Percentiles rank a stretch among this genome's conserved stretches.
Conservation (phyloP, 1,140 invertebrate genomes). For the Drosophila lacteicornis region DNA sequence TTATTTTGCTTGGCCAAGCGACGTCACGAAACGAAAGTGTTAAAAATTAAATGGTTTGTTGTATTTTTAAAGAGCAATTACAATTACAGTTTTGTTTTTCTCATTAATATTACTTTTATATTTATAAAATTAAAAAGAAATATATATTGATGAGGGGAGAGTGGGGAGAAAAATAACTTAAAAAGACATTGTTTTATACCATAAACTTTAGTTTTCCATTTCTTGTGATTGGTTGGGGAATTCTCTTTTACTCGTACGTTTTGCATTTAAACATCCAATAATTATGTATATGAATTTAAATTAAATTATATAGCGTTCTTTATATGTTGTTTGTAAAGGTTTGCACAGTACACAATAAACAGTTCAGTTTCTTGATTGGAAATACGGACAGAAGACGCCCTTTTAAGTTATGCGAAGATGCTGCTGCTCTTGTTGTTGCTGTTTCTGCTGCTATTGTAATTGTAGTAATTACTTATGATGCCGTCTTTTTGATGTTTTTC, state of each 20-base stretch:
- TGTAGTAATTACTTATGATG: constrained; percentile 37
- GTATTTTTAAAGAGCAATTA: constrained; percentile 78
- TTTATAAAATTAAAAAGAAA: constrained; percentile 83
- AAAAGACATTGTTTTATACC: constrained; percentile 76
- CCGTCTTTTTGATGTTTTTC: constrained; percentile 27
- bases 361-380: constrained; percentile 41
- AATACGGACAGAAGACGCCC: constrained; percentile 42
- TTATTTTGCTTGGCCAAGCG: constrained; percentile 59
- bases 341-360: constrained; percentile 43
- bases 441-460: constrained; percentile 12
- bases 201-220: constrained; percentile 70
- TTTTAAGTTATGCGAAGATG: constrained; percentile 53
- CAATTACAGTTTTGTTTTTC: constrained; percentile 80
- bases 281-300: constrained; percentile 76
- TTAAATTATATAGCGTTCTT: constrained; percentile 79
- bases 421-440: constrained; percentile 53
- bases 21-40: constrained; percentile 68
- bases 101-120: constrained; percentile 82
- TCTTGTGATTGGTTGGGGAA: constrained; percentile 47
- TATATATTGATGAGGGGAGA: constrained; percentile 79
- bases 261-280: constrained; percentile 68
- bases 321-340: constrained; percentile 73
- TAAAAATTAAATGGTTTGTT: constrained; percentile 71
- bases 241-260: constrained; percentile 43
- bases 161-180: constrained; percentile 76